Percentiles rank a stretch among this genome's conserved stretches.
Conservation (phyloP, 2,113 vertebrate genomes). For the Cryptotis parvus region DNA sequence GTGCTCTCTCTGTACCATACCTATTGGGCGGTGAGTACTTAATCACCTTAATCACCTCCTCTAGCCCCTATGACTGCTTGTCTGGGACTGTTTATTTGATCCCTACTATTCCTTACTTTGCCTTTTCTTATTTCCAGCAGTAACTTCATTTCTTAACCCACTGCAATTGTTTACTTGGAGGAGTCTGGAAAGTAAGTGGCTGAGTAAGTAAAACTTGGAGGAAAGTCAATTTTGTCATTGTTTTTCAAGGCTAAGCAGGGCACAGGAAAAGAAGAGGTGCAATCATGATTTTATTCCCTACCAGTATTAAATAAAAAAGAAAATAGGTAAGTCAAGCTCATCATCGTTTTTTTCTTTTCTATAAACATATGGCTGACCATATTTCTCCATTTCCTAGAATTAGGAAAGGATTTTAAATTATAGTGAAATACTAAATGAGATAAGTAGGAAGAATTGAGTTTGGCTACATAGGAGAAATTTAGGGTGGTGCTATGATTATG, state of each 20-base stretch:
- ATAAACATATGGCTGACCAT: slow-evolving; percentile 27
- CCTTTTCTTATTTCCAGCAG: background rate
- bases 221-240: slow-evolving; percentile 43
- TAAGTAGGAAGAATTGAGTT: background rate
- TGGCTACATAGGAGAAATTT: background rate
- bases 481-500: background rate
- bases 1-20: background rate
- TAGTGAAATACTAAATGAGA: background rate
- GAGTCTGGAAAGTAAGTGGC: background rate
- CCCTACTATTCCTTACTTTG: background rate
- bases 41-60: background rate
- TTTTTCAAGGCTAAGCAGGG: slow-evolving; percentile 21
- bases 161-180: background rate
- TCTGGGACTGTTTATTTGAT: background rate
- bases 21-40: background rate
- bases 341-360: background rate
- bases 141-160: background rate
- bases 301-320: background rate
- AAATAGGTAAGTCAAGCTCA: slow-evolving; percentile 21
- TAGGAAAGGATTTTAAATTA: slow-evolving; percentile 32
- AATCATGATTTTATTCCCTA: background rate
- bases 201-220: slow-evolving; percentile 26
- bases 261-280: background rate
- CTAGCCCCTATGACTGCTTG: background rate
- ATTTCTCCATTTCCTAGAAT: slow-evolving; percentile 41